These are phyloP conservation scores for Eubasilissa regina DNA, from an alignment of 1,140 invertebrate species.

Conservation along the genomic window DNA sequence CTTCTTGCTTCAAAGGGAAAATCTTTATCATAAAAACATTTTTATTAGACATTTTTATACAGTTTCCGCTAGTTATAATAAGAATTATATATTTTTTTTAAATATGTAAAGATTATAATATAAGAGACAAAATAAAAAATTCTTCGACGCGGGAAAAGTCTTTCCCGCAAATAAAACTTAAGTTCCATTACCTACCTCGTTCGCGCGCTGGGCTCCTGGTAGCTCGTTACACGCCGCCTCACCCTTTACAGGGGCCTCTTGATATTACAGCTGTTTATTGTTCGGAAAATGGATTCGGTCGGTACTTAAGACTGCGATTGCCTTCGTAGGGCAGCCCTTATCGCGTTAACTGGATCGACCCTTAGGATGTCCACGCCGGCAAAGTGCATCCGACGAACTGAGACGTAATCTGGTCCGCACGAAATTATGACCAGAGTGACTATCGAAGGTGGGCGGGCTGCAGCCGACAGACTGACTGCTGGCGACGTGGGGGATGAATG, in stretches of 20 bases:
- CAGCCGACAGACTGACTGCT: not conserved
- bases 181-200: constrained; percentile 18
- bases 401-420: not conserved
- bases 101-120: too few relatives aligned
- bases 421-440: not conserved
- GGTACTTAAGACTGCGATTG: too few relatives aligned
- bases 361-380: constrained; percentile 10
- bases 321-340: not conserved
- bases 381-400: constrained; percentile 48
- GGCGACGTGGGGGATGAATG: constrained; percentile 27
- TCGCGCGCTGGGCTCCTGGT: constrained; percentile 44
- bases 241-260: not conserved
- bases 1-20: too few relatives aligned
- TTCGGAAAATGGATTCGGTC: too few relatives aligned
- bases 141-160: constrained; percentile 4
- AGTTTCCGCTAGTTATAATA: too few relatives aligned
- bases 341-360: not conserved
- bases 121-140: too few relatives aligned
- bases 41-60: too few relatives aligned
- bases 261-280: not conserved
- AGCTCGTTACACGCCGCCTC: constrained; percentile 35
- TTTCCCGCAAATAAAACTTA: not conserved
- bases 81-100: too few relatives aligned
- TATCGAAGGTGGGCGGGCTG: not conserved
- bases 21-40: too few relatives aligned